phyloP scores from a whole-genome alignment of 2,113 vertebrate species.

The Oreocharis arfaki region DNA sequence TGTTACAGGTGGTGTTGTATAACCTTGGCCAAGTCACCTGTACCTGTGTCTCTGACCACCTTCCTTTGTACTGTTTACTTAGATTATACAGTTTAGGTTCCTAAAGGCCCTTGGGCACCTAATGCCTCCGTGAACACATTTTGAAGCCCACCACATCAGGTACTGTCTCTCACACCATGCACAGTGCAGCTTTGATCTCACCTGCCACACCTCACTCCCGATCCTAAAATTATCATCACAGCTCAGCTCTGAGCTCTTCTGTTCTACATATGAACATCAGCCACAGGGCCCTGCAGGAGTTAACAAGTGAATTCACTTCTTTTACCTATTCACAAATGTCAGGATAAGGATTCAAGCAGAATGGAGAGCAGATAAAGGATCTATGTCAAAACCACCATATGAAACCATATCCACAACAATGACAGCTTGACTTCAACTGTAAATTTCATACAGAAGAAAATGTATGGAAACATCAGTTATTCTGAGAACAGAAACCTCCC shows the following conservation, averaged over 20 bases:
- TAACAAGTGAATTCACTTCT: not conserved
- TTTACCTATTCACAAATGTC: not conserved
- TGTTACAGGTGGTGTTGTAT: rapidly evolving
- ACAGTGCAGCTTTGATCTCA: not conserved
- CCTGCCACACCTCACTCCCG: not conserved
- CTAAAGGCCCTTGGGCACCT: not conserved
- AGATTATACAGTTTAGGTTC: not conserved
- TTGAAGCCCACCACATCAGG: not conserved
- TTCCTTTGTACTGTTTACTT: not conserved
- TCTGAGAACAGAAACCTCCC: not conserved
- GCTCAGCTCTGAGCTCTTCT: not conserved
- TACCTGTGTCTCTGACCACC: not conserved
- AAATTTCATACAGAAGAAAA: not conserved
- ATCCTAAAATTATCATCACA: not conserved
- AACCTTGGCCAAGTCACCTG: not conserved
- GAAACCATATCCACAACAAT: not conserved
- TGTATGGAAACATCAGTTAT: not conserved
- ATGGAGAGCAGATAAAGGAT: not conserved
- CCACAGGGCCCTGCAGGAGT: not conserved
- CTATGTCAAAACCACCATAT: not conserved
- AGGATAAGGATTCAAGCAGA: not conserved
- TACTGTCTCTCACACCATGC: not conserved
- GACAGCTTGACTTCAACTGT: not conserved
- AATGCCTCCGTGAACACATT: not conserved
- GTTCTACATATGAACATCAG: not conserved